Evolutionary conservation across 2,888 invertebrate genomes (phyloP).

Genomic region (Sphaerophoria taeniata): DNA sequence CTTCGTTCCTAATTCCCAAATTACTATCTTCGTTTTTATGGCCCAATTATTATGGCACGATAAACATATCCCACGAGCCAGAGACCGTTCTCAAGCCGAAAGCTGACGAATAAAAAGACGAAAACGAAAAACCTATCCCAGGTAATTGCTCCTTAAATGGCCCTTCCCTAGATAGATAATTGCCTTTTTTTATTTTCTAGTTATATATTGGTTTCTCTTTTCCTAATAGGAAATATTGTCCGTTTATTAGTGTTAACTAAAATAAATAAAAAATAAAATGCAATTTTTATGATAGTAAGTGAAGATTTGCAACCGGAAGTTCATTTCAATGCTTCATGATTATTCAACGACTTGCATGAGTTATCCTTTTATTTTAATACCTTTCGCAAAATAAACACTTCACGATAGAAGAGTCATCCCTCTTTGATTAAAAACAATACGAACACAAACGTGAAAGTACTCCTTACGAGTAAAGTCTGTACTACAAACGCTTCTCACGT

Average conservation of each 20-base stretch:
- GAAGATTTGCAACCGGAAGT: not conserved
- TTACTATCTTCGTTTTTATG: not conserved
- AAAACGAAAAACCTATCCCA: not conserved
- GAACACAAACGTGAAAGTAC: slow-evolving; percentile 3
- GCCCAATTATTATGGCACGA: not conserved
- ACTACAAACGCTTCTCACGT: slow-evolving; percentile 27
- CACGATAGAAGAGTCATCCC: not conserved
- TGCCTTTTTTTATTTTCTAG: not conserved
- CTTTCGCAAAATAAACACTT: not conserved
- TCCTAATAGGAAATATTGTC: not conserved
- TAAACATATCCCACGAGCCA: not conserved
- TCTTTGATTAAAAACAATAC: not conserved
- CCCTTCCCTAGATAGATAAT: not conserved
- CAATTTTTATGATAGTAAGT: not conserved
- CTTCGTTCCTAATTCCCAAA: not conserved
- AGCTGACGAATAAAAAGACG: too few species aligned
- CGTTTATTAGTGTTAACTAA: not conserved
- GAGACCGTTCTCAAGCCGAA: not conserved
- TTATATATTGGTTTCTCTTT: too few species aligned
- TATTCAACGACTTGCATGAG: not conserved
- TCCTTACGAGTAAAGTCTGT: too few species aligned
- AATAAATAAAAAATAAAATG: not conserved
- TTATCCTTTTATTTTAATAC: slow-evolving; percentile 4
- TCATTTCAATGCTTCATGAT: not conserved
- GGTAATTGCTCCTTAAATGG: slow-evolving; percentile 1